These are phyloP conservation scores for Nemapogon koenigi DNA, from an alignment of 2,888 invertebrate genomes.

Conservation along the genomic window DNA sequence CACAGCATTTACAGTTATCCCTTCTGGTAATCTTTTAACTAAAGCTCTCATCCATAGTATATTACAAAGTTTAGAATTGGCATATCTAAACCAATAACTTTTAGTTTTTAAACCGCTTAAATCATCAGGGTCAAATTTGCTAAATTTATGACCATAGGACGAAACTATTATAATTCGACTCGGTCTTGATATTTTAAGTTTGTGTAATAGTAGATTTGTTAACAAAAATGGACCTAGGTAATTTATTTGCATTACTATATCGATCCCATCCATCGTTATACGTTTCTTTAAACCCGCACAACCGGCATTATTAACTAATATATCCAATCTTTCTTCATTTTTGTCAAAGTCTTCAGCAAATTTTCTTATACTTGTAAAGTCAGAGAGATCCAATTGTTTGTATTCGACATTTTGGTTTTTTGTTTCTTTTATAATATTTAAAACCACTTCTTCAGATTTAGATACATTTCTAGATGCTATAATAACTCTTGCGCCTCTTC, in stretches of 20 bases:
- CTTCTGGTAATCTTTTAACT: conserved; percentile 37
- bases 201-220: conserved; percentile 68
- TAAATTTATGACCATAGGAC: conserved; percentile 33
- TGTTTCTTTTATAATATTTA: conserved; percentile 72
- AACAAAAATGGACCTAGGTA: conserved; percentile 75
- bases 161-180: conserved; percentile 51
- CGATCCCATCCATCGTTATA: conserved; percentile 66
- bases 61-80: conserved; percentile 43
- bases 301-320: conserved; percentile 71
- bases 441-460: conserved; percentile 72
- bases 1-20: conserved; percentile 78
- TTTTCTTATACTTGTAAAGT: conserved; percentile 54
- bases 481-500: conserved; percentile 68
- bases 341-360: conserved; percentile 68
- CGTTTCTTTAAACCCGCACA: conserved; percentile 33
- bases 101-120: conserved; percentile 20
- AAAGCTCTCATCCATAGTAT: conserved; percentile 47
- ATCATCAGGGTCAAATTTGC: conserved; percentile 50
- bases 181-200: conserved; percentile 36
- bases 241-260: conserved; percentile 70
- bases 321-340: conserved; percentile 56
- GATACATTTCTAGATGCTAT: conserved; percentile 80
- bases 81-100: conserved; percentile 46
- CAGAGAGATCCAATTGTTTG: conserved; percentile 53
- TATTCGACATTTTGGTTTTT: conserved; percentile 73